Percentiles rank a stretch among this genome's conserved stretches.
These are phyloP conservation scores for Chaitophorus viminalis DNA, from an alignment of 2,888 invertebrate genomes.

Conservation along the genomic window DNA sequence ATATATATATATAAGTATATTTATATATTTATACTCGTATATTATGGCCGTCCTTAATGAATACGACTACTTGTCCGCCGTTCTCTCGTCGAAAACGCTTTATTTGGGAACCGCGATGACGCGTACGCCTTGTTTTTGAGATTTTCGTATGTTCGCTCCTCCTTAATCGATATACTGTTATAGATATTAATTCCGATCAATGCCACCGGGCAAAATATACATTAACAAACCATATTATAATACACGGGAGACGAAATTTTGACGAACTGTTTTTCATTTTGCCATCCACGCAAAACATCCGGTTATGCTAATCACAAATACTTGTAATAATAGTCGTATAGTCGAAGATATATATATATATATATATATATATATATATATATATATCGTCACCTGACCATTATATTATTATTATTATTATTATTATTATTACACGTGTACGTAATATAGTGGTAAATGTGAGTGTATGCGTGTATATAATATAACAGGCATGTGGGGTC, in stretches of 20 bases:
- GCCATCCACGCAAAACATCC: conserved; percentile 46
- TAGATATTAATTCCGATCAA: conserved; percentile 11
- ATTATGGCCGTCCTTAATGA: conserved; percentile 4
- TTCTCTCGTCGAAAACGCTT: conserved; percentile 11
- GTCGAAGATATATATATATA: not conserved
- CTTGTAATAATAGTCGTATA: conserved; percentile 6
- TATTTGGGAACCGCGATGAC: conserved; percentile 34
- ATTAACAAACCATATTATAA: conserved; percentile 28
- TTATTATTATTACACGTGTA: not conserved
- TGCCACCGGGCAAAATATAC: conserved; percentile 48
- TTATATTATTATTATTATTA: not conserved
- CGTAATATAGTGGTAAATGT: not conserved
- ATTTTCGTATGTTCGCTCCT: not conserved
- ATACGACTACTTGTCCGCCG: not conserved
- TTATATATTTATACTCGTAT: not conserved
- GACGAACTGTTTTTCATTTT: conserved; percentile 37
- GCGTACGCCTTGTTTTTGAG: conserved; percentile 20
- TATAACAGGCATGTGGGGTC: not conserved
- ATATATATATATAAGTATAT: too few relatives aligned
- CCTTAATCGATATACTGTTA: conserved; percentile 15
- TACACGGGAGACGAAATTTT: conserved; percentile 27
- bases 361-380: too few relatives aligned
- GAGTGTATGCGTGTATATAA: not conserved
- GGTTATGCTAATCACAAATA: conserved; percentile 55
- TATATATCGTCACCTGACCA: conserved; percentile 7